Evolutionary conservation across 2,888 invertebrate species (phyloP).

Genomic region (Villa cingulata): DNA sequence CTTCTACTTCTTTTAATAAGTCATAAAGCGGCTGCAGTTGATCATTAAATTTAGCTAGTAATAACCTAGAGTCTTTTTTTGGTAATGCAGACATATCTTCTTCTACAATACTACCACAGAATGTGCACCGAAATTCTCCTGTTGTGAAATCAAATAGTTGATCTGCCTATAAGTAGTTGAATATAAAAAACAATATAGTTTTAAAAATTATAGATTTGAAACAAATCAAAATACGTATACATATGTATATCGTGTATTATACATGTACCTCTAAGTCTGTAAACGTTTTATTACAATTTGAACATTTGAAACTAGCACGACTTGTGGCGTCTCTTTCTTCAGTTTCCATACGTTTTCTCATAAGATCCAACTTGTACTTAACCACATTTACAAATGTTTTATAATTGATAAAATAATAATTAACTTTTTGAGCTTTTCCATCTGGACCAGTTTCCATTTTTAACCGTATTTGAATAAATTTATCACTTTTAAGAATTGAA

Average conservation of each 20-base stretch:
- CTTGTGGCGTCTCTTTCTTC: constrained; percentile 91
- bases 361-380: constrained; percentile 91
- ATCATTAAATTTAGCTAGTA: constrained; percentile 87
- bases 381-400: constrained; percentile 95
- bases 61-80: constrained; percentile 79
- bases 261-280: constrained; percentile 86
- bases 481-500: constrained; percentile 75
- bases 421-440: constrained; percentile 89
- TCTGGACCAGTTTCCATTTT: constrained; percentile 91
- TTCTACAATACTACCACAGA: constrained; percentile 77
- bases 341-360: constrained; percentile 89
- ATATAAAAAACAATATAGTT: constrained; percentile 3
- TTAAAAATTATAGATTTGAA: constrained; percentile 3
- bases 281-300: constrained; percentile 80
- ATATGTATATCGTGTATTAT: too few species aligned
- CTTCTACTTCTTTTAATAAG: constrained; percentile 78
- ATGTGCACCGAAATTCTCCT: constrained; percentile 79
- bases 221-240: constrained; percentile 1
- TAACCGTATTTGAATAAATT: constrained; percentile 81
- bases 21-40: constrained; percentile 87
- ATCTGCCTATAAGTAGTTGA: constrained; percentile 51
- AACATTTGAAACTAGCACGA: constrained; percentile 89
- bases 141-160: constrained; percentile 75
- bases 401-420: constrained; percentile 96
- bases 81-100: constrained; percentile 90